Evolutionary conservation across 1,140 invertebrate species (phyloP), one percentile per base, ranked within the genome.

Genomic region (Cydia strobilella): DNA sequence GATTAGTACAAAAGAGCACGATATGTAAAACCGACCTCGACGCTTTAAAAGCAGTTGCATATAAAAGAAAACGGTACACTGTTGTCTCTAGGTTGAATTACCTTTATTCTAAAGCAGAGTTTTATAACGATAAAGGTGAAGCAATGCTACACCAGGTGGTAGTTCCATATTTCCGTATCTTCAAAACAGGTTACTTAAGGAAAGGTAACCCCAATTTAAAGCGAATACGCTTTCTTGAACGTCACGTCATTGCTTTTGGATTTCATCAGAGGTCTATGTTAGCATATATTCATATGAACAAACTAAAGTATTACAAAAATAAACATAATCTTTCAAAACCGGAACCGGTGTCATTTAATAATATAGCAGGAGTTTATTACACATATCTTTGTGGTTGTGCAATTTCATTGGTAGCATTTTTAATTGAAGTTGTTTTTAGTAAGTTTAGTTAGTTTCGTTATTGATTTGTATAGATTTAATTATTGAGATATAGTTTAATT

Each of bases 141-240:
- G 13, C 65, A 18, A 69, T 42, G 65, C 18, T 69, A 10, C 65
- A 69, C 31, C n/a, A 35, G n/a, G 31, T 69, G 15, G 27, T 69
- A 2, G 15, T 25, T 12, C 71, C 71, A 27, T 48, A 48, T 48
- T 51, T 27, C 5, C 39, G 20, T 27, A 5, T 72, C 2, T 72
- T 25, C 42, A 72, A 10, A 27, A 51, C 71, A 7, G 71, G 42
- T 25, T 72, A 51, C 20, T 15, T 51, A 45, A 72, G 39, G 15
- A 72, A 72, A 72, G 71, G 71, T 18, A 48, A 48, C 48, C 71
- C 71, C 7, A 51, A 72, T 42, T 72, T 72, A 51, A 51, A 72
- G 20, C 71, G 71, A 23, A 72, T 72, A 51, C 71, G 71, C 5
- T 72, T 51, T 72, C 25, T 72, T 23, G 71, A 72, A 27, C 39